A percentile compares a stretch with the other conserved stretches of the same genome.
These are phyloP conservation scores for Dasyornis broadbenti DNA, from an alignment of 2,113 vertebrate genomes.

Conservation along the genomic window DNA sequence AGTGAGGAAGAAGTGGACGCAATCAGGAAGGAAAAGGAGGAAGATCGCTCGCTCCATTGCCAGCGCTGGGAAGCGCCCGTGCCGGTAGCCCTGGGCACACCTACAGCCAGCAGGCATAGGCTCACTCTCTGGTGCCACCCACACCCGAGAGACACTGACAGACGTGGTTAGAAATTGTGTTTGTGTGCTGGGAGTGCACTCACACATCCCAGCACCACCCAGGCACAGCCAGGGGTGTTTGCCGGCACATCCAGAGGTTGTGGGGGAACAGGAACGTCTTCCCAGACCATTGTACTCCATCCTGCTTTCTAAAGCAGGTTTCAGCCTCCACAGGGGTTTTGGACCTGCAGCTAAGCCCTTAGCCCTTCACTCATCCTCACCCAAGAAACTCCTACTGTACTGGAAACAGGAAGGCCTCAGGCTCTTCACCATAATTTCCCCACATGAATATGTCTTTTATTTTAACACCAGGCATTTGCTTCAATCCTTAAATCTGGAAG, in stretches of 20 bases:
- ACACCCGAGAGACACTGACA: neutral
- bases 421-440: neutral
- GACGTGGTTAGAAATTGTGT: neutral
- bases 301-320: neutral
- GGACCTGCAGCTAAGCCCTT: neutral
- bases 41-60: neutral
- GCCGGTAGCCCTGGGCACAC: neutral
- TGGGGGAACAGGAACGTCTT: neutral
- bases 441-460: rapidly evolving
- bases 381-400: neutral
- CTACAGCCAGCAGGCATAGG: conserved; percentile 1
- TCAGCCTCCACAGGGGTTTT: neutral
- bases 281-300: neutral
- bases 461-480: neutral
- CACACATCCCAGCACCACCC: neutral
- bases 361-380: neutral
- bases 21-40: neutral
- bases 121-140: neutral
- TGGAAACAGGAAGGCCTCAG: neutral
- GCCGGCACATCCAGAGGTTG: neutral
- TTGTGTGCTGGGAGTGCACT: neutral
- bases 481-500: neutral
- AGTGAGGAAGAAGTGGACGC: neutral
- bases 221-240: neutral
- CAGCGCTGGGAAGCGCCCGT: neutral